Evolutionary conservation across 2,797 vertebrate species (phyloP), one percentile per base, ranked within the genome.

Genomic region (Cetoscarus ocellatus): DNA sequence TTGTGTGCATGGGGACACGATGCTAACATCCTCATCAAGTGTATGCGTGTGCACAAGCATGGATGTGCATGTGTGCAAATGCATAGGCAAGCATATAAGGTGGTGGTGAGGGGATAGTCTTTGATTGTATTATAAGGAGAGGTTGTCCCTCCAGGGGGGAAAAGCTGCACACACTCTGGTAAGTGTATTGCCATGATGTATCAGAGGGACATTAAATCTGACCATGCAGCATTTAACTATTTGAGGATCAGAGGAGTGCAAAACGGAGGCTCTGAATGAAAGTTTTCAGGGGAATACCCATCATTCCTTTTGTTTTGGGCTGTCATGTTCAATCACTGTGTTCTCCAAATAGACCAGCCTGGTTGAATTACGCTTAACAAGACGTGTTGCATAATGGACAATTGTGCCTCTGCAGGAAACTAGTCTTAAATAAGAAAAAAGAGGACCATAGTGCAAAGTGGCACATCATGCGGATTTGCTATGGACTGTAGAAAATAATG

Each of bases 141-240:
- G 81, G 79, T 54, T 86, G 79, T 83, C 71, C 79, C 79, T 63
- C 48, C 19, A 7, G 60, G 73, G 79, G 68, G 17, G 10, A 52
- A 57, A 81, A 73, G 84, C 84, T 89, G 85, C 86, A 87, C 84
- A 87, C 60, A 69, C 71, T 77, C 72, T 79, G 79, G 18, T 75
- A 79, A 86, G 85, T 86, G 86, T 79, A 85, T 86, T 88, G 78
- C 82, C 83, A 60, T 80, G 83, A 85, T 91, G 85, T 86, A 76
- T 87, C 81, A 80, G 77, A 72, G 75, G 81, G 81, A 83, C 85
- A 89, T 88, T 86, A 88, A 89, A 91, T 88, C 83, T 88, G 84
- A 84, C 90, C 91, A 91, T 91, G 92, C 91, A 90, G 86, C 86
- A 86, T 90, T 92, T 93, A 90, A 90, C 90, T 90, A 54, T 88